Evolutionary conservation across 2,113 vertebrate species (phyloP), one percentile per base, ranked within the genome.

Genomic region (Caracal caracal): DNA sequence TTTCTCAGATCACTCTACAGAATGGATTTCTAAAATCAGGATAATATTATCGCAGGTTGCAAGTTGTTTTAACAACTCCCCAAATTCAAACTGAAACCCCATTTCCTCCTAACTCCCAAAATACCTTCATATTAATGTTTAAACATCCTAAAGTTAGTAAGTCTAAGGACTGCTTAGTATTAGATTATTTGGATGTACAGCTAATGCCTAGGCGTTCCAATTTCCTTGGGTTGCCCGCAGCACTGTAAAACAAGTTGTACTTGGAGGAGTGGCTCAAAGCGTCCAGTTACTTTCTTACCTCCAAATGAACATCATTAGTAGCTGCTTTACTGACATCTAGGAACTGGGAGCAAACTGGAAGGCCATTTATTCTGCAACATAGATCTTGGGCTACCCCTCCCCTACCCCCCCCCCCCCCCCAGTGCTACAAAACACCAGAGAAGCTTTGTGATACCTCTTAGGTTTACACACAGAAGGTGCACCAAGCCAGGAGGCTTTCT

Each of bases 11-110:
- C 71, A 47, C 12, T 85, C 75, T 90, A 94, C 11, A 96, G 53
- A 17, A 68, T 68, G 16, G 61, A 86, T 87, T 95, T 88, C 94
- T 91, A 70, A 75, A 76, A 92, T 1, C 68, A 11, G 68, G 59
- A 90, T 95, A 94, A 83, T 56, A 96, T 78, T 98, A 87, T 79
- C 95, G 40, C 26, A 95, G 70, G 35, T 79, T 95, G 35, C 30
- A 95, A 66, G 33, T 95, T 97, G 96, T 94, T 97, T 92, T 90
- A 97, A 97, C 73, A 83, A 93, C 92, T 79, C 20, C 63, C 15
- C 40, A 92, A 79, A 95, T 59, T 91, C 47, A 98, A 80, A 61
- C 11, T 80, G n/a, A 97, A 96, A 83, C 70, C 61, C 35, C 10
- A 88, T 91, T 95, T 95, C 82, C 51, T 88, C 68, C 78, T 87